Base-by-base conservation (phyloP, 2,888 invertebrate genomes). In the Parnassius orleans region DNA sequence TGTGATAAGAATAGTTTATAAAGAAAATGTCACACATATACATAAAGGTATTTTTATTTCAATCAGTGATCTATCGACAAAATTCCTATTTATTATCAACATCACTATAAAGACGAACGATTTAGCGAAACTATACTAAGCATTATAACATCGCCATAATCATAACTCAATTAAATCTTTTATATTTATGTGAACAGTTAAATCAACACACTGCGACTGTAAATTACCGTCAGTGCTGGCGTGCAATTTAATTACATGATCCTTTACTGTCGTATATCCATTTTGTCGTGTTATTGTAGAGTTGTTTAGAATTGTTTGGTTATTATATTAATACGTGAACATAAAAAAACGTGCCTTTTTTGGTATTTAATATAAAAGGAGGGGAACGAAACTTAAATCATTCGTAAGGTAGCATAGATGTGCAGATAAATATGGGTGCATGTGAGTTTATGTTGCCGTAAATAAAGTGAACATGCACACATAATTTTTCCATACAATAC, bases 161-260 rank as follows among this genome's bases (percentile, higher is more conserved):
- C 86, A 90, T 90, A 90, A 90, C 83, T 90, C 87, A 90, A 90
- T 90, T 87, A 89, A 89, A 89, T 88, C 88, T 88, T 83, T 80
- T 78, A 78, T 84, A 90, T 90, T 90, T 89, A 90, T 87, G 81
- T 61, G 53, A 61, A 70, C 77, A 78, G 74, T 86, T 86, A 86
- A 85, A 84, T 87, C 83, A 87, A 78, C 81, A 81, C 76, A 71
- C 72, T 72, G 69, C 68, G 72, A 72, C 72, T 71, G 67, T 84
- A 82, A 82, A 83, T 84, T 81, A 78, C 54, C 58, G 63, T 63
- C 63, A 59, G 47, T 44, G 50, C 33, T 41, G 53, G 53, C 58
- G 48, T 43, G 24, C 62, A 48, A 24, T 57, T 48, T 57, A 62
- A 62, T 62, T 48, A 57, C 57, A 48, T 33, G 53, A 62, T 62